These are phyloP conservation scores for Synanthedon andrenaeformis DNA, from an alignment of 2,888 invertebrate species.

Conservation along the genomic window DNA sequence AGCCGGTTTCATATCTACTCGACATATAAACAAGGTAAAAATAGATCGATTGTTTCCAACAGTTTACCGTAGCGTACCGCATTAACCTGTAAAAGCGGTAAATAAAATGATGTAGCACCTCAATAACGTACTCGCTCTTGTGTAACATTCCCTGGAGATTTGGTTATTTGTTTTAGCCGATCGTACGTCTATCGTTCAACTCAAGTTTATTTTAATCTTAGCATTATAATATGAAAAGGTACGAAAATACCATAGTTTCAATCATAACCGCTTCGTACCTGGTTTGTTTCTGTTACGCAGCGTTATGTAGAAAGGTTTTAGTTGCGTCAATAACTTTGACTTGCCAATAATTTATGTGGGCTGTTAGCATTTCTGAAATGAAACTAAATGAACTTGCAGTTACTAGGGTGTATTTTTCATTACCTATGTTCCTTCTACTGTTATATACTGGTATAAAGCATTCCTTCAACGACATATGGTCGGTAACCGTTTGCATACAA, in stretches of 20 bases:
- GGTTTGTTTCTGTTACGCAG: slow-evolving; percentile 62
- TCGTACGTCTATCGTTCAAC: slow-evolving; percentile 52
- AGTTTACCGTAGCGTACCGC: slow-evolving; percentile 43
- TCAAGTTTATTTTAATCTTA: slow-evolving; percentile 56
- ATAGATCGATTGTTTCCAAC: slow-evolving; percentile 51
- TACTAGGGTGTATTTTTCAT: no score
- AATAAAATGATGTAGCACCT: slow-evolving; percentile 65
- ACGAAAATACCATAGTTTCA: slow-evolving; percentile 61
- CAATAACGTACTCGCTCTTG: slow-evolving; percentile 48
- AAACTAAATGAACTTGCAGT: no score
- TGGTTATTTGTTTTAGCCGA: slow-evolving; percentile 60
- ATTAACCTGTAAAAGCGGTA: slow-evolving; percentile 56
- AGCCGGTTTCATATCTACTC: slow-evolving; percentile 8
- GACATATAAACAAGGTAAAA: slow-evolving; percentile 39
- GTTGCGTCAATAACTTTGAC: neutral
- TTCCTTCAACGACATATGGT: no score
- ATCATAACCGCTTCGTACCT: slow-evolving; percentile 62
- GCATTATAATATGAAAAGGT: slow-evolving; percentile 50
- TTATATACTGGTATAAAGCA: no score
- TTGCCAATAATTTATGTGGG: no score
- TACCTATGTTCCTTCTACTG: no score
- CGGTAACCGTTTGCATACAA: no score
- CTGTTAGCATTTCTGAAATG: no score
- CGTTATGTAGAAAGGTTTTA: no score
- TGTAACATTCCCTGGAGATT: slow-evolving; percentile 48